phyloP scores from a whole-genome alignment of 2,888 invertebrate genomes.

The Lordiphosa fenestrarum region DNA sequence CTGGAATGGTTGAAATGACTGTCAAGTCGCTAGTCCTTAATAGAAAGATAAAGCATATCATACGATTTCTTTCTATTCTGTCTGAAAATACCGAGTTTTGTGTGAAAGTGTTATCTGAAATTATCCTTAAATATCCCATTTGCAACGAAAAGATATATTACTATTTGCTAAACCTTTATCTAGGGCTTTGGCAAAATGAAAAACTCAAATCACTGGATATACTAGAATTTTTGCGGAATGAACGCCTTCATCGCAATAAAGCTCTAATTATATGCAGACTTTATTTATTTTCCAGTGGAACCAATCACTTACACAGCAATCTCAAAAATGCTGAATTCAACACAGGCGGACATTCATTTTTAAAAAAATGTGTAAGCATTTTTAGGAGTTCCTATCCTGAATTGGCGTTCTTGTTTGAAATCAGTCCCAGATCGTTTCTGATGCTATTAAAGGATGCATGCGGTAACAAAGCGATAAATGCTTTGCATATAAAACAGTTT shows the following conservation, averaged over 20 bases:
- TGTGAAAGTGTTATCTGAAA: constrained; percentile 21
- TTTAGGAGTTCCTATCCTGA: constrained; percentile 22
- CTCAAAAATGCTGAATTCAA: not conserved
- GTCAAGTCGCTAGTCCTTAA: constrained; percentile 19
- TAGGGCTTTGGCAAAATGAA: constrained; percentile 38
- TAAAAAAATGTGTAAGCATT: constrained; percentile 16
- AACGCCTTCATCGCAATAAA: constrained; percentile 31
- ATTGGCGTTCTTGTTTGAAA: constrained; percentile 9
- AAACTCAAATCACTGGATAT: constrained; percentile 28
- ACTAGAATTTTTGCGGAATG: constrained; percentile 28
- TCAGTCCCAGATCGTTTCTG: constrained; percentile 33
- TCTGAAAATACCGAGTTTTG: constrained; percentile 32
- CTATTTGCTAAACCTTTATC: constrained; percentile 42
- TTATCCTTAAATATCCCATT: constrained; percentile 13
- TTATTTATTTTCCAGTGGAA: constrained; percentile 30
- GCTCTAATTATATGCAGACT: constrained; percentile 36
- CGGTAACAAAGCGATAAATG: constrained; percentile 10
- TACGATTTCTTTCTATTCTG: constrained; percentile 43
- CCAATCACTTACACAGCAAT: constrained; percentile 1
- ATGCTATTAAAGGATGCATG: constrained; percentile 36
- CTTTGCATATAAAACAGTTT: constrained; percentile 31
- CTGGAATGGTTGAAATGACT: constrained; percentile 14
- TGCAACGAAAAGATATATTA: constrained; percentile 30
- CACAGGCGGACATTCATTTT: constrained; percentile 4
- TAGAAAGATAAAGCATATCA: constrained; percentile 27